Evolutionary conservation across 1,140 invertebrate species (phyloP), one percentile per base, ranked within the genome.

Genomic region (Phenacoccus solenopsis): DNA sequence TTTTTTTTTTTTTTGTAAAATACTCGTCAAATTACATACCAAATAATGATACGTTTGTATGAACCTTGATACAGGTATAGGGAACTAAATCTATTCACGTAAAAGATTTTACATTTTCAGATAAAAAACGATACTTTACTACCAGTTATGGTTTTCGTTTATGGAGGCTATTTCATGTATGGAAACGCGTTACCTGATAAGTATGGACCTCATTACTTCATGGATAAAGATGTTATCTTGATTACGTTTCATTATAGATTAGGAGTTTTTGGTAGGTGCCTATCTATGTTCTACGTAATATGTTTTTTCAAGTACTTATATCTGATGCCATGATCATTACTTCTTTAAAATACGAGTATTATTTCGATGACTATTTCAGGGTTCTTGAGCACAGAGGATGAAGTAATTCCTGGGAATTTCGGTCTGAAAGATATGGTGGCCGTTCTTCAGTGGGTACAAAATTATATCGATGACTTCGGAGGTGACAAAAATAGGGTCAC

Each of bases 181-280:
- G 78, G 78, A 2, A 76, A 71, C 4, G 28, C 68, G 4, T 27
- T 84, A 59, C 76, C 80, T 22, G 75, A 78, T 25, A 38, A 82
- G 0, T 64, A 32, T 27, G 67, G 67, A 21, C 67, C 70, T 0
- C 24, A 68, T 30, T 71, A 81, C 71, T 75, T 82, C 68, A 79
- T 80, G 69, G 73, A 81, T 24, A 79, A 88, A 75, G 82, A 84
- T 68, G 78, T 89, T 0, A 77, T 90, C 7, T 68, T 89, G 0
- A 86, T 90, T 0, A 84, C 84, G 1, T 78, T 89, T 1, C 89
- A 90, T 76, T 91, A 90, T 77, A 82, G 89, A 70, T 75, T 88
- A 1, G 75, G 76, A 76, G 74, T 68, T 49, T 71, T 77, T 10
- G 76, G 76, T 74, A 27, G 67, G 61, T 69, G 57, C 22, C 28